Base-by-base conservation (phyloP, 1,140 invertebrate genomes). In the Idris sp. region DNA sequence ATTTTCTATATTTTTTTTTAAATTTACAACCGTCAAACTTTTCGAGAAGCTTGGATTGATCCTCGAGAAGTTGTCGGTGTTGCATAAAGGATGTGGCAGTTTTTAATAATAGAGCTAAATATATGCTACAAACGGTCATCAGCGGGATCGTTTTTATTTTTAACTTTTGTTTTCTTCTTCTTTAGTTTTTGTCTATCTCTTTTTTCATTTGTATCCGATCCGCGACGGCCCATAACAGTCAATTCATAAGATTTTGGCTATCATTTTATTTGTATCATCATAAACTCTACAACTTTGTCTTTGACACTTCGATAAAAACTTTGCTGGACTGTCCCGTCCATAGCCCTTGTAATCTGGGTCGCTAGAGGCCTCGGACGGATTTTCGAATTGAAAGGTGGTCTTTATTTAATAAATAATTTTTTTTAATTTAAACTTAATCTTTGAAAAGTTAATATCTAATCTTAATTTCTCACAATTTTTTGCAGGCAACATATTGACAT, bases 281-380 rank as follows among this genome's bases (percentile, higher is more conserved):
- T 81, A 82, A 81, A 81, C 77, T 82, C 74, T 81, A 61, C 64
- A n/a, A 28, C 28, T 64, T 77, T 18, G 58, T 64, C 56, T 68
- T 78, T 74, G 72, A 77, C 75, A 76, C 61, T 59, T 78, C 11
- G 25, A 61, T 77, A 76, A 78, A n/a, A 81, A 74, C 67, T 62
- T 65, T 62, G 38, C 74, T 30, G 59, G 75, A 81, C 74, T 58
- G 44, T 62, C 78, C 79, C 81, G 69, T 81, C 80, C 80, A 80
- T 76, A 79, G 79, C 80, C 75, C 79, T 81, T 72, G 76, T 79
- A 65, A 71, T 78, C 79, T 83, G 79, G 76, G 67, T 46, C 46
- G 43, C 46, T 54, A 40, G 76, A 41, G n/a, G 58, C 13, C 46
- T 18, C 40, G 31, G 33, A 30, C 31, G 14, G 0, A 30, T 30